Evolutionary conservation across 2,113 vertebrate genomes (phyloP).

Genomic region (Trochalopteron elliotii): DNA sequence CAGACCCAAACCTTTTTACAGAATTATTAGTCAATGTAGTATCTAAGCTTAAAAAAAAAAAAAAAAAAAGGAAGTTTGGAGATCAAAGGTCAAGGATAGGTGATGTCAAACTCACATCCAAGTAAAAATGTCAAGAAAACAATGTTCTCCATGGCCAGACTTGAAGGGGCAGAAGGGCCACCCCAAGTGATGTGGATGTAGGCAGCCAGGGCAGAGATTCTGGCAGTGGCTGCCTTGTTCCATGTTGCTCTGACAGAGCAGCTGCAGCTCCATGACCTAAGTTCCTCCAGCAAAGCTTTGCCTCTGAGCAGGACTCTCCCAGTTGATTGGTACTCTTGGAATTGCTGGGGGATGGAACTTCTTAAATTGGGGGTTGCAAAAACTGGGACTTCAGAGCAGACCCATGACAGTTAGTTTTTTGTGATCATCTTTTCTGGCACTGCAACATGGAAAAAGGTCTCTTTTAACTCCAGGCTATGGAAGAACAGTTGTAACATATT

Average conservation of each 20-base stretch:
- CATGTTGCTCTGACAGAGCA: background rate
- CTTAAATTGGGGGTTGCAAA: background rate
- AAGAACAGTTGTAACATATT: background rate
- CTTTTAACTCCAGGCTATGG: background rate
- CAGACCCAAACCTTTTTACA: background rate
- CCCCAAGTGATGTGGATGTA: accelerated
- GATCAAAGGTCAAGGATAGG: background rate
- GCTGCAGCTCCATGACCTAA: background rate
- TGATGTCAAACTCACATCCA: background rate
- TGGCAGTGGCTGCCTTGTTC: background rate
- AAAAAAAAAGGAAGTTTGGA: background rate
- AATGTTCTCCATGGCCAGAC: accelerated
- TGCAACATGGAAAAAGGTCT: background rate
- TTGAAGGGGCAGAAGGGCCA: background rate
- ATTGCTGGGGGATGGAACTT: background rate
- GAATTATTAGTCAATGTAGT: background rate
- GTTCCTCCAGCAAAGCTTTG: background rate
- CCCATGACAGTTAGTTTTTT: background rate
- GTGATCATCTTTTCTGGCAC: conserved; percentile 35
- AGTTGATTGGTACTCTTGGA: background rate
- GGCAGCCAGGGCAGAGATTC: background rate
- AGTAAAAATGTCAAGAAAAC: background rate
- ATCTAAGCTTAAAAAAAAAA: background rate
- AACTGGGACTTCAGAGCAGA: conserved; percentile 7
- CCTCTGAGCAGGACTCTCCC: background rate